Conservation (phyloP, 2,797 vertebrate species). For the Tamandua tetradactyla region DNA sequence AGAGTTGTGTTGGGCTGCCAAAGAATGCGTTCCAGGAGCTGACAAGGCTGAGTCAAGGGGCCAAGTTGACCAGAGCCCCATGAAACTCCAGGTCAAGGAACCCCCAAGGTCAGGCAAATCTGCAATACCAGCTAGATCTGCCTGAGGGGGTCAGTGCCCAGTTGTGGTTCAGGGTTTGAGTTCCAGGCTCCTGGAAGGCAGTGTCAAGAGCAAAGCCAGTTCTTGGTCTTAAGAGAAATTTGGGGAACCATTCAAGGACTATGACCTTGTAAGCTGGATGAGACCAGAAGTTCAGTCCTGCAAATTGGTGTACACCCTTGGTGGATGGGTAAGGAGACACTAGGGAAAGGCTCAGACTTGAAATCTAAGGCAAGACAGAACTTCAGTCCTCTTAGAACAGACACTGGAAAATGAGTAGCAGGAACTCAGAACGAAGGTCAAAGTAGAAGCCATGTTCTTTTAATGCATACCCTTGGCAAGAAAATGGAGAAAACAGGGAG, state of each 20-base stretch:
- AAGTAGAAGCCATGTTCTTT: not conserved
- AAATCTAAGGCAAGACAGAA: not conserved
- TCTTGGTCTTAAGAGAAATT: not conserved
- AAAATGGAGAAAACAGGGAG: not conserved
- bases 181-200: not conserved
- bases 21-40: not conserved
- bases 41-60: not conserved
- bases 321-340: not conserved
- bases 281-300: not conserved
- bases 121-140: not conserved
- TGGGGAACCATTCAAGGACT: not conserved
- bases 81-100: not conserved
- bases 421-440: not conserved
- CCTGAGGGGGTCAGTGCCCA: not conserved
- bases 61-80: not conserved
- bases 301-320: not conserved
- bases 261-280: not conserved
- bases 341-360: not conserved
- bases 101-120: not conserved
- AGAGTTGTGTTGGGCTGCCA: not conserved
- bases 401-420: not conserved
- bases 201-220: not conserved
- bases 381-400: not conserved
- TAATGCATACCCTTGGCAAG: not conserved
- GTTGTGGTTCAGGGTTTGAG: not conserved